Evolutionary conservation across 2,113 vertebrate genomes (phyloP).

Genomic region (Nibea coibor): DNA sequence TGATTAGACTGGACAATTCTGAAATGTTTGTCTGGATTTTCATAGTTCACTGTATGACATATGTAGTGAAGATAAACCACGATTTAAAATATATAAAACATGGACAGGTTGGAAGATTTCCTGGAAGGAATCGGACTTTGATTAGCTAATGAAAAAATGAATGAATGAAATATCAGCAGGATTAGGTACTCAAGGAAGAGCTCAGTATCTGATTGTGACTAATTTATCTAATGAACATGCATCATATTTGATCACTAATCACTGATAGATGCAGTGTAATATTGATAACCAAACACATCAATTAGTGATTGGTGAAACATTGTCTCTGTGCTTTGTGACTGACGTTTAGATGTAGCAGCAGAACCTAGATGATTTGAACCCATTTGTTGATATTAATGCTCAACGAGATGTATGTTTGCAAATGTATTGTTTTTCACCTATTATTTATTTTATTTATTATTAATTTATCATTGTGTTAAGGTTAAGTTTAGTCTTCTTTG

Average conservation of each 20-base stretch:
- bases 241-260: background rate
- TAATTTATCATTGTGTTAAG: constrained; percentile 47
- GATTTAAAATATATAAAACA: background rate
- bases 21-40: background rate
- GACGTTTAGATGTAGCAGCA: background rate
- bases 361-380: background rate
- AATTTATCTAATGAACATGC: background rate
- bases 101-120: background rate
- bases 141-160: too few relatives aligned
- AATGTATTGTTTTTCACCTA: constrained; percentile 5
- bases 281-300: background rate
- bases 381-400: background rate
- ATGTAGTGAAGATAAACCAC: background rate
- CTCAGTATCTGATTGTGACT: background rate
- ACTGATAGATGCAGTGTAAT: background rate
- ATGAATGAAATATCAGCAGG: background rate
- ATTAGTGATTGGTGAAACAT: constrained; percentile 25
- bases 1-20: background rate
- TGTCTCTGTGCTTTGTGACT: constrained; percentile 5
- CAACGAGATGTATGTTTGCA: constrained; percentile 4
- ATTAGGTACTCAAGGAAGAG: background rate
- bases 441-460: constrained; percentile 66
- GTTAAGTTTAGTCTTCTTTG: constrained; percentile 8
- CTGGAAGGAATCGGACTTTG: too few relatives aligned
- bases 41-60: background rate